Conservation (phyloP, 2,113 vertebrate genomes). For the Chionomys nivalis region DNA sequence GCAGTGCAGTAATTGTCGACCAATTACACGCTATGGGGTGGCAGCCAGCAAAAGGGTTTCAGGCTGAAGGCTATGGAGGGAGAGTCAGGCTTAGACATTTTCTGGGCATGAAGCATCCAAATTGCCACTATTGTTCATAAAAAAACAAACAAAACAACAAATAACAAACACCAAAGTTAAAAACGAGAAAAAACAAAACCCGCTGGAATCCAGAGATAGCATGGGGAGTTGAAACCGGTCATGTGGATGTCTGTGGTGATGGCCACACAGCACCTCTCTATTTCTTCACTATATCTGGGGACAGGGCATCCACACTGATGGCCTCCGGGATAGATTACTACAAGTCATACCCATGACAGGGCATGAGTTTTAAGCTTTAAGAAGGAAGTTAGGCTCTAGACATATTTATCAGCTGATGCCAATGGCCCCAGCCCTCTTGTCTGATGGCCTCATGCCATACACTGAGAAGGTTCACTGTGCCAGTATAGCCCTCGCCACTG, state of each 20-base stretch:
- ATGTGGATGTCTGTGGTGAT: not conserved
- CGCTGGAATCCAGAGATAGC: not conserved
- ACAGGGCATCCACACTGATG: not conserved
- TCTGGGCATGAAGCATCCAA: not conserved
- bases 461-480: accelerated
- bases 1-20: not conserved
- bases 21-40: not conserved
- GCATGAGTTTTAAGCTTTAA: not conserved
- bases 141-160: not conserved
- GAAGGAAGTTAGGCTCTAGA: not conserved
- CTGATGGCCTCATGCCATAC: not conserved
- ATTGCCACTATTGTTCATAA: not conserved
- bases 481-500: accelerated
- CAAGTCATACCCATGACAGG: not conserved
- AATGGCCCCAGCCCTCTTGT: not conserved
- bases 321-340: not conserved
- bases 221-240: not conserved
- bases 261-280: not conserved
- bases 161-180: not conserved
- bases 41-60: not conserved
- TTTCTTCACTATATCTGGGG: not conserved
- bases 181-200: not conserved
- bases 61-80: not conserved
- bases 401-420: not conserved
- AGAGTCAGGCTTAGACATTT: not conserved